Conservation (phyloP, 2,113 vertebrate species). For the Athene noctua region DNA sequence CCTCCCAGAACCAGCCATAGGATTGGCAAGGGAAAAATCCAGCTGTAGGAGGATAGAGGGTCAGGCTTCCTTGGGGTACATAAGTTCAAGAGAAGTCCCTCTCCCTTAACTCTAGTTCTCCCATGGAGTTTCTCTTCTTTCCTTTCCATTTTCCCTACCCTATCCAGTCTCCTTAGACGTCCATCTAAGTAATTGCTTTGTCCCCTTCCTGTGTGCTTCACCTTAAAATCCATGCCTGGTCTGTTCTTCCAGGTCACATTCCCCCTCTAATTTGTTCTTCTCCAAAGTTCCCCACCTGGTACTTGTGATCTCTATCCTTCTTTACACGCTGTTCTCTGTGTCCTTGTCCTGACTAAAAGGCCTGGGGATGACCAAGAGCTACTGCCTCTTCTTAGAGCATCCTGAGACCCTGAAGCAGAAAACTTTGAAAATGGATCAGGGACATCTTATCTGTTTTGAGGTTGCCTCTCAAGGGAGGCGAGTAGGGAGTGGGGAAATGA, state of each 20-base stretch:
- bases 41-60: accelerated
- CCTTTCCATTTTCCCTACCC: neutral
- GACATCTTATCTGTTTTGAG: neutral
- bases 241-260: neutral
- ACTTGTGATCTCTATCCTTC: neutral
- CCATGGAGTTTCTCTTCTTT: neutral
- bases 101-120: neutral
- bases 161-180: neutral
- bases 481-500: neutral
- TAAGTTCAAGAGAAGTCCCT: neutral
- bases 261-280: neutral
- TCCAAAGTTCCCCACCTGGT: neutral
- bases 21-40: neutral
- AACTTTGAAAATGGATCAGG: neutral
- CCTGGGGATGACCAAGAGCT: neutral
- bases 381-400: neutral
- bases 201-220: neutral
- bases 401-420: neutral
- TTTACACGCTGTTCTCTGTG: neutral
- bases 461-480: neutral
- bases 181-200: neutral
- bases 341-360: neutral
- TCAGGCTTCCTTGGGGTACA: accelerated
- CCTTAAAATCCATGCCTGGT: neutral
- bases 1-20: neutral